These are phyloP conservation scores for Centropus bengalensis DNA, from an alignment of 2,113 vertebrate species.

Conservation along the genomic window DNA sequence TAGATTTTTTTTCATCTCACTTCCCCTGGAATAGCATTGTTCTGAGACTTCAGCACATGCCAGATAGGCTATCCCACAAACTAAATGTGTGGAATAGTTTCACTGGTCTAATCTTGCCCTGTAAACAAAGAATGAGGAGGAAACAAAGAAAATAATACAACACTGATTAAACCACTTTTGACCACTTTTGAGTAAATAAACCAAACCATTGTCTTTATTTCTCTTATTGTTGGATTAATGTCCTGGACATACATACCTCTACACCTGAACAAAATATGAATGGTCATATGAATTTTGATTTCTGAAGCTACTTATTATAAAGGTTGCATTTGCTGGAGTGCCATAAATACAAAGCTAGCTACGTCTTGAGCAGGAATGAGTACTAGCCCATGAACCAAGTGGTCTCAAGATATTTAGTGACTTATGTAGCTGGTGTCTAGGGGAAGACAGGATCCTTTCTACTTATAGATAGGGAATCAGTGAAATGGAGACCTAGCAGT, in stretches of 20 bases:
- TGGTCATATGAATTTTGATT: background rate
- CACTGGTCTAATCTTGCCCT: background rate
- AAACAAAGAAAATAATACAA: background rate
- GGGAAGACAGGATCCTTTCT: conserved; percentile 15
- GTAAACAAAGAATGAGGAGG: background rate
- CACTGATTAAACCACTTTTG: background rate
- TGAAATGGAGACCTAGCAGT: conserved; percentile 3
- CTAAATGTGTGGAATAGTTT: background rate
- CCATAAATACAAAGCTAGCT: background rate
- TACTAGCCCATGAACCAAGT: background rate
- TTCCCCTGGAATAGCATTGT: background rate
- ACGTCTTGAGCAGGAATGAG: background rate
- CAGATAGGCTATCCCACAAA: background rate
- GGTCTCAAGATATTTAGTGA: background rate
- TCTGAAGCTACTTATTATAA: background rate
- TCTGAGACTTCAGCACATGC: background rate
- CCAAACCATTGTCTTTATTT: background rate
- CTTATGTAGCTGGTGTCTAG: background rate
- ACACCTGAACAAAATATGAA: background rate
- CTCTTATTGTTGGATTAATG: background rate
- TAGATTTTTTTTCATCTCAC: background rate
- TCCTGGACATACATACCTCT: background rate
- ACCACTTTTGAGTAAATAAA: background rate
- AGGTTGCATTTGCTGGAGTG: background rate
- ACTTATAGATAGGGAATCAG: conserved; percentile 39